These are phyloP conservation scores for Chauna torquata DNA, from an alignment of 2,113 vertebrate genomes.

Conservation along the genomic window DNA sequence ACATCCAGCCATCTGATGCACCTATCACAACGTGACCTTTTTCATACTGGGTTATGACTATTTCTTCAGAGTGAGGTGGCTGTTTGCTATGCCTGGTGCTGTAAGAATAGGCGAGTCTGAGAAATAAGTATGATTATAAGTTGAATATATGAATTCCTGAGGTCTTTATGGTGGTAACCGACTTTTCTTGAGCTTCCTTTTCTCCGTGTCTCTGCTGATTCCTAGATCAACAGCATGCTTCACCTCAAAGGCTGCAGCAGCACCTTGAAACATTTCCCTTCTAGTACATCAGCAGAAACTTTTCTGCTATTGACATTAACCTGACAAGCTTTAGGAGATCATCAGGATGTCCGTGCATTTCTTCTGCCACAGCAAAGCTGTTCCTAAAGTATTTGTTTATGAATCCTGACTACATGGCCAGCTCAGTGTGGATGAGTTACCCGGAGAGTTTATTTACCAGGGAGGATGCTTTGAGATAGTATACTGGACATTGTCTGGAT, in stretches of 20 bases:
- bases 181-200: background rate
- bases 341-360: background rate
- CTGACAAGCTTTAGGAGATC: background rate
- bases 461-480: background rate
- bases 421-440: background rate
- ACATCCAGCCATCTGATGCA: background rate
- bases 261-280: background rate
- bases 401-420: background rate
- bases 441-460: background rate
- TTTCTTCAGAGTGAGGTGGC: background rate
- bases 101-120: background rate
- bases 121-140: background rate
- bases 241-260: background rate
- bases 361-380: background rate
- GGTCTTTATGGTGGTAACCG: background rate
- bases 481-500: background rate
- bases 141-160: background rate
- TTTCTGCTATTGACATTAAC: background rate
- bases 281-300: background rate
- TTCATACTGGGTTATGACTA: background rate
- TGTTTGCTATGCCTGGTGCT: background rate
- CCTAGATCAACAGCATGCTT: background rate
- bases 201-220: background rate
- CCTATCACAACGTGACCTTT: background rate
- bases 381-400: background rate